phyloP scores from a whole-genome alignment of 1,140 invertebrate species.

The Pantala flavescens region DNA sequence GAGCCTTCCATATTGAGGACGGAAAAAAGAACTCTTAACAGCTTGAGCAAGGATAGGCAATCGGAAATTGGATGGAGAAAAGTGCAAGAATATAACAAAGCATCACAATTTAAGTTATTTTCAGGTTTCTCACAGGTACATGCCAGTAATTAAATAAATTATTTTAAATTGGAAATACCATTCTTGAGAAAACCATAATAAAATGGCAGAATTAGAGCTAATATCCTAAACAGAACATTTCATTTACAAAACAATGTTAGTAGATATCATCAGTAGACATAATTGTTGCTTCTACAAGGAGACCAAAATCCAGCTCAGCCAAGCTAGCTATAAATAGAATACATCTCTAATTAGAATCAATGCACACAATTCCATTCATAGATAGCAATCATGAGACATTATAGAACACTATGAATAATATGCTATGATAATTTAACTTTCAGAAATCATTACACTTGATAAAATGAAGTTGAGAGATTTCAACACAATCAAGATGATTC shows the following conservation, averaged over 20 bases:
- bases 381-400: no score
- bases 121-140: neutral
- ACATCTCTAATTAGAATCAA: slow-evolving; percentile 13
- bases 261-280: slow-evolving; percentile 44
- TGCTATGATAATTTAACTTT: no score
- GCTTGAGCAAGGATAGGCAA: slow-evolving; percentile 4
- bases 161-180: neutral
- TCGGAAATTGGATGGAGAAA: neutral
- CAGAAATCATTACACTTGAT: no score
- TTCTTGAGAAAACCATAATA: neutral
- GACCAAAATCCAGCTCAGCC: slow-evolving; percentile 67
- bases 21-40: neutral
- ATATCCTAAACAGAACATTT: neutral
- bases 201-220: neutral
- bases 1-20: neutral
- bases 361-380: no score
- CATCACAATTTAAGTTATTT: neutral
- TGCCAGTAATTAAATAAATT: neutral
- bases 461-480: no score
- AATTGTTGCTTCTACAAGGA: slow-evolving; percentile 68
- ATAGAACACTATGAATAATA: no score
- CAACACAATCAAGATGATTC: no score
- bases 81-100: neutral
- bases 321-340: slow-evolving; percentile 49
- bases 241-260: neutral